Conservation (phyloP, 2,113 vertebrate genomes). For the Ammodramus savannarum region DNA sequence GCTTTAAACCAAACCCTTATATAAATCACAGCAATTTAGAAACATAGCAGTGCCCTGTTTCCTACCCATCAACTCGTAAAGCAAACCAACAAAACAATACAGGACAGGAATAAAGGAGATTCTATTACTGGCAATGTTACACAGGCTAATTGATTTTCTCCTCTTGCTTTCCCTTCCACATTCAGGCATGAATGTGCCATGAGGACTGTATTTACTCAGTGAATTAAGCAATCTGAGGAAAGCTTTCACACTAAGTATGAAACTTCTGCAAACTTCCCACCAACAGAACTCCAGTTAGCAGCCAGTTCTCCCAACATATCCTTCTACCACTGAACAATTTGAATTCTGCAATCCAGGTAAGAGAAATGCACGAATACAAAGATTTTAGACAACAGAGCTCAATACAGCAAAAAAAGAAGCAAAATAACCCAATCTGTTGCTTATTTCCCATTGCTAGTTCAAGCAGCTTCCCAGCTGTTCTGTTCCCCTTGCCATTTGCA, state of each 20-base stretch:
- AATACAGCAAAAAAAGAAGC: not conserved
- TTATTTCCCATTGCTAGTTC: not conserved
- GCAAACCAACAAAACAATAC: not conserved
- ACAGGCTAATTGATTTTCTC: not conserved
- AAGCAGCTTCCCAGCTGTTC: not conserved
- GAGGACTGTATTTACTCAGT: conserved; percentile 42
- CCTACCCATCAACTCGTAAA: not conserved
- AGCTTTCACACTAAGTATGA: not conserved
- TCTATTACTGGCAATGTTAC: not conserved
- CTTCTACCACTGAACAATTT: not conserved
- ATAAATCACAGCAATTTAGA: not conserved
- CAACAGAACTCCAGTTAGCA: not conserved
- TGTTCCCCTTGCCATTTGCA: not conserved
- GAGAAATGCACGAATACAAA: not conserved
- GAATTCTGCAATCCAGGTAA: not conserved
- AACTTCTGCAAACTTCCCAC: conserved; percentile 6
- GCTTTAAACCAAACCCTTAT: not conserved
- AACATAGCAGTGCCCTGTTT: not conserved
- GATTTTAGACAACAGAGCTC: not conserved
- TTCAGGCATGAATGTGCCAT: not conserved
- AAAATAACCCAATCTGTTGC: not conserved
- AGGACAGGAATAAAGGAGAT: not conserved
- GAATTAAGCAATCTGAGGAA: conserved; percentile 48
- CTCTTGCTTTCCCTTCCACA: not conserved
- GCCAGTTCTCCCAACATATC: not conserved